These are phyloP conservation scores for Styela clava DNA, from an alignment of 23 tunicate genomes.

Conservation along the genomic window DNA sequence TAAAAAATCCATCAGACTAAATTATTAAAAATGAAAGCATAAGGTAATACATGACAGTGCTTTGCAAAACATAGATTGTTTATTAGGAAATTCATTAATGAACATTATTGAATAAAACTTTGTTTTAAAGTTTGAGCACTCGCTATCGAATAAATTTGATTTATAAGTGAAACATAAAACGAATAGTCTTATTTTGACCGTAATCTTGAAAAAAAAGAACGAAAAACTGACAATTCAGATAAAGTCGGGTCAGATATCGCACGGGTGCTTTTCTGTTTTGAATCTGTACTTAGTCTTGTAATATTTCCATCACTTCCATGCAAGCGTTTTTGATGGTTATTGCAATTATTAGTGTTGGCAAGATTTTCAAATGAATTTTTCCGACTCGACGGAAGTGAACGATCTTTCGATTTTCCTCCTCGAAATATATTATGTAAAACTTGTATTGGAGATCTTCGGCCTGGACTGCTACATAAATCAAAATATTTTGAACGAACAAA, in stretches of 20 bases:
- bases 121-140: too few relatives aligned
- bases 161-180: too few relatives aligned
- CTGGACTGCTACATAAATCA: conserved; percentile 21
- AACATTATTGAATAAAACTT: too few relatives aligned
- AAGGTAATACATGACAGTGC: too few relatives aligned
- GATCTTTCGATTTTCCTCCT: not conserved
- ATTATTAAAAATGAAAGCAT: too few relatives aligned
- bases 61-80: too few relatives aligned
- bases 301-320: not conserved
- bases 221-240: not conserved
- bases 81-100: too few relatives aligned
- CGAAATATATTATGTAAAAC: not conserved
- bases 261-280: not conserved
- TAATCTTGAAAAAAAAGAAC: not conserved
- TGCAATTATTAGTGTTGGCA: not conserved
- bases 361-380: not conserved
- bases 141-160: too few relatives aligned
- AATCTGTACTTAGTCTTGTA: not conserved
- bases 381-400: not conserved
- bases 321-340: not conserved
- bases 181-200: not conserved
- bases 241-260: not conserved
- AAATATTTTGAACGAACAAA: conserved; percentile 45
- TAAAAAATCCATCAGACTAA: too few relatives aligned
- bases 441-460: not conserved